phyloP scores from a whole-genome alignment of 1,140 invertebrate genomes.

The Drosophila willistoni region DNA sequence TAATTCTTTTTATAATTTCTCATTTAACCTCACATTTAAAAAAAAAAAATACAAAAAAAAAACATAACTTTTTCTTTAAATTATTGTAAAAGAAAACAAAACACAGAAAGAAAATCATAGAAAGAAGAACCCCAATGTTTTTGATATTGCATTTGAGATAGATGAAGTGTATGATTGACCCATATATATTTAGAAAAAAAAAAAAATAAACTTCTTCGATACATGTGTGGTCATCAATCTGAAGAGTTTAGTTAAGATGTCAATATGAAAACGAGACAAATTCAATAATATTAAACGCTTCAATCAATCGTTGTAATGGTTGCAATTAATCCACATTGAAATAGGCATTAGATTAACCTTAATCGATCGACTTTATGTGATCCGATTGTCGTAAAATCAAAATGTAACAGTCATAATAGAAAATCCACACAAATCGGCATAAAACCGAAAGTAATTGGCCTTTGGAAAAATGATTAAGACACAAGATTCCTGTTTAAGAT shows the following conservation, averaged over 20 bases:
- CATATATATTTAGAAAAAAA: not conserved
- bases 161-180: not conserved
- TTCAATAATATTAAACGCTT: no score
- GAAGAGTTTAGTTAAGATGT: not conserved
- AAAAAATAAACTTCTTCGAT: not conserved
- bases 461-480: no score
- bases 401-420: no score
- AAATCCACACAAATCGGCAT: no score
- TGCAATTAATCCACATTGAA: no score
- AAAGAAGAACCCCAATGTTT: not conserved
- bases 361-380: no score
- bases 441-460: no score
- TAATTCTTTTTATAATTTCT: not conserved
- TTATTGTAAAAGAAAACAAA: not conserved
- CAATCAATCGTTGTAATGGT: no score
- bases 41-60: conserved; percentile 1
- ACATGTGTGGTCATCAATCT: not conserved
- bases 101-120: not conserved
- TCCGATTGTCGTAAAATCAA: no score
- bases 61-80: not conserved
- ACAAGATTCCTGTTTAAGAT: no score
- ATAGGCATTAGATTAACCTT: no score
- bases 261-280: not conserved
- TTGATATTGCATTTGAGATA: not conserved
- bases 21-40: conserved; percentile 2